Conservation (phyloP, 2,888 invertebrate genomes). For the Megalurothrips usitatus region DNA sequence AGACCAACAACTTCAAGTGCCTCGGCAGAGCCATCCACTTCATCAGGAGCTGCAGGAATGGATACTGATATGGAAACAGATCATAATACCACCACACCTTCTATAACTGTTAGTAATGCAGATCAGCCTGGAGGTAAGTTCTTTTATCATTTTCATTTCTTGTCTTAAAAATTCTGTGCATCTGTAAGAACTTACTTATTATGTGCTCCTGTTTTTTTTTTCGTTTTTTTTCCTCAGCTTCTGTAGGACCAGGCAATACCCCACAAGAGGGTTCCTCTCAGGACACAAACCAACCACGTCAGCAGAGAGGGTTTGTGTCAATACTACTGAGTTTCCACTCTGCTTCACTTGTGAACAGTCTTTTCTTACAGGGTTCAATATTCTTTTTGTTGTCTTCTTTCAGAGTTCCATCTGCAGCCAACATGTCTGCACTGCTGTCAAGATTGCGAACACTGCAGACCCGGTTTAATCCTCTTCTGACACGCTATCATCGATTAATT, state of each 20-base stretch:
- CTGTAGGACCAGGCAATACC: not conserved
- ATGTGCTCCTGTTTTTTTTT: not conserved
- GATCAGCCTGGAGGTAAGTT: not conserved
- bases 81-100: not conserved
- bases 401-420: constrained; percentile 43
- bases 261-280: not conserved
- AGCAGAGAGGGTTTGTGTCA: not conserved
- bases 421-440: constrained; percentile 55
- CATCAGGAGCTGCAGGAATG: not conserved
- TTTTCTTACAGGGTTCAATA: not conserved
- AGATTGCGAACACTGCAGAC: constrained; percentile 52
- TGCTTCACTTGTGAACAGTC: not conserved
- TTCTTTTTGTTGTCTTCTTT: not conserved
- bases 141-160: not conserved
- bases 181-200: not conserved
- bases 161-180: not conserved
- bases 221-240: not conserved
- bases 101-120: not conserved
- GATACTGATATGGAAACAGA: constrained; percentile 11
- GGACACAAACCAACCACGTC: not conserved
- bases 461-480: constrained; percentile 62
- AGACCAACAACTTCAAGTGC: not conserved
- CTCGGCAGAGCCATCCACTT: not conserved
- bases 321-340: not conserved
- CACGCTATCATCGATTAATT: constrained; percentile 59